These are phyloP conservation scores for Eupelmus urozonus DNA, from an alignment of 2,888 invertebrate species.

Conservation along the genomic window DNA sequence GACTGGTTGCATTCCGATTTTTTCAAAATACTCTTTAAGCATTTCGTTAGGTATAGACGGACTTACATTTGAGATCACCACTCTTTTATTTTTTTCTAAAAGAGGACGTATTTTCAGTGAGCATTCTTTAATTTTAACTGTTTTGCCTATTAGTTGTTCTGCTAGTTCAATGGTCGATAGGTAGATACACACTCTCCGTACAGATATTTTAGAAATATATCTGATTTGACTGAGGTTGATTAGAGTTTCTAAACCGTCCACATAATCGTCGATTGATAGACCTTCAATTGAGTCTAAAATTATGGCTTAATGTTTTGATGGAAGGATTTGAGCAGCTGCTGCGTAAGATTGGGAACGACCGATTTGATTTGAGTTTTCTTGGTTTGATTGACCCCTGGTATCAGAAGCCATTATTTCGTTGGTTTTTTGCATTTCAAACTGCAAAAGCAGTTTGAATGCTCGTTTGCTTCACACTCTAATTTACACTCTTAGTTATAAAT, in stretches of 20 bases:
- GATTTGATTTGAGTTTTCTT: neutral
- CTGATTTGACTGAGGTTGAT: neutral
- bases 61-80: neutral
- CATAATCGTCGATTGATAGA: neutral
- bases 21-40: neutral
- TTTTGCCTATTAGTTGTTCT: neutral
- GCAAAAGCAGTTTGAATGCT: constrained; percentile 5
- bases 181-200: neutral
- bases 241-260: constrained; percentile 7
- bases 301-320: neutral
- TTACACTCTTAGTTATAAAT: no score
- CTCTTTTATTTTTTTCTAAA: constrained; percentile 1
- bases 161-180: neutral
- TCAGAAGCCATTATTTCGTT: neutral
- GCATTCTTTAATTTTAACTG: neutral
- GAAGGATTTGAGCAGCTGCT: neutral
- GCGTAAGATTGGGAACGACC: neutral
- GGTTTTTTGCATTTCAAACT: neutral
- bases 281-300: constrained; percentile 16
- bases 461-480: no score
- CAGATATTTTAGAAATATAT: constrained; percentile 5
- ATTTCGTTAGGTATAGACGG: neutral
- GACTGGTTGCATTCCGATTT: neutral
- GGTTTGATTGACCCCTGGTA: neutral
- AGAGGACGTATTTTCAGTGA: neutral